Percentiles rank a stretch among this genome's conserved stretches.
phyloP scores from a whole-genome alignment of 2,113 vertebrate genomes.

The Columba janthina region DNA sequence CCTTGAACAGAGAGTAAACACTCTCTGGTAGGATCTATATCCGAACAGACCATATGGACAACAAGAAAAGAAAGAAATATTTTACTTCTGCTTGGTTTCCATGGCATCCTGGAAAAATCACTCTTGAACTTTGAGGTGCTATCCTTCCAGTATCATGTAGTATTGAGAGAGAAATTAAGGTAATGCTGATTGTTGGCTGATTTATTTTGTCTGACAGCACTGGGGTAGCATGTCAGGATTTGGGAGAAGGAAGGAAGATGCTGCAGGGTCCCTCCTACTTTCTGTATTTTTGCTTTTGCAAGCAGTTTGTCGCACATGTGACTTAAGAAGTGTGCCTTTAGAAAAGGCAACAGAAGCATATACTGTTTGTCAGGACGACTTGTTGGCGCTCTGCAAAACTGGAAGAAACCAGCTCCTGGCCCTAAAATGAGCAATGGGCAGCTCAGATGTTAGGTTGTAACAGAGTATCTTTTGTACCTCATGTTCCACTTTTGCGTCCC shows the following conservation, averaged over 20 bases:
- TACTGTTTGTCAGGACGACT: background rate
- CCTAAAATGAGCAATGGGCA: background rate
- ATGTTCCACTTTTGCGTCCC: background rate
- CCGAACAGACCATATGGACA: background rate
- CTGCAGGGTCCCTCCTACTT: background rate
- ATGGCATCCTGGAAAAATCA: background rate
- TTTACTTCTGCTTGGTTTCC: conserved; percentile 19
- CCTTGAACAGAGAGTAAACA: background rate
- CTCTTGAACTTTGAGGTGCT: background rate
- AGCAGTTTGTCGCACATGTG: background rate
- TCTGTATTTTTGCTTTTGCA: background rate
- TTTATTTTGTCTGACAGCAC: background rate
- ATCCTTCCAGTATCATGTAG: background rate
- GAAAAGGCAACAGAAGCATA: background rate
- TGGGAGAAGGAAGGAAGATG: background rate
- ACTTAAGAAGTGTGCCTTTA: background rate
- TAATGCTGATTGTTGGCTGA: background rate
- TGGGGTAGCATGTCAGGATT: background rate
- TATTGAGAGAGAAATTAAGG: background rate
- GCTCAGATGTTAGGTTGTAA: background rate
- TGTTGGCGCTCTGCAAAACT: background rate
- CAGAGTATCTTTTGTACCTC: background rate
- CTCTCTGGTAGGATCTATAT: background rate
- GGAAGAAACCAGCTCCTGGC: background rate
- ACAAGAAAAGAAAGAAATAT: background rate